A percentile compares a stretch with the other conserved stretches of the same genome.
phyloP scores from a whole-genome alignment of 2,113 vertebrate genomes.

The Herpailurus yagouaroundi region DNA sequence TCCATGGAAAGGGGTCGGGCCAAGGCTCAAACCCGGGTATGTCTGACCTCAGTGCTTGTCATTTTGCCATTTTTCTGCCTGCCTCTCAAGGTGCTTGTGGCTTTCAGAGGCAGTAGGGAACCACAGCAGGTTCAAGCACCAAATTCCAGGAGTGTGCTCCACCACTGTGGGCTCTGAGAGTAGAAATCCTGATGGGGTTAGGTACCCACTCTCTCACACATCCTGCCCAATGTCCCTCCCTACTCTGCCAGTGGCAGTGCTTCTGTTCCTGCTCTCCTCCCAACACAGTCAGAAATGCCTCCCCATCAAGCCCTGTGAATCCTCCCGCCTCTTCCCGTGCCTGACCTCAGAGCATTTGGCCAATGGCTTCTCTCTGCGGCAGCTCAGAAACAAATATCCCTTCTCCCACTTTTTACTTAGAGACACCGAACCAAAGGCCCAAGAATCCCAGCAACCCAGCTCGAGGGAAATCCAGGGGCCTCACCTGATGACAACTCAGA shows the following conservation, averaged over 20 bases:
- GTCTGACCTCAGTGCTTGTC: background rate
- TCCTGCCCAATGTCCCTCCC: background rate
- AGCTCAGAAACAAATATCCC: constrained; percentile 24
- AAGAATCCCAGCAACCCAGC: background rate
- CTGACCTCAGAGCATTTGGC: background rate
- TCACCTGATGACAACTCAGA: background rate
- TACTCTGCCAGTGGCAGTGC: background rate
- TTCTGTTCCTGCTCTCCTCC: background rate
- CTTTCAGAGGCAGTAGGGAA: background rate
- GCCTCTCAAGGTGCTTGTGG: background rate
- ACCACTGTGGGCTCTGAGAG: background rate
- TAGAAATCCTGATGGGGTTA: background rate
- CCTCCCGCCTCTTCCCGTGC: background rate
- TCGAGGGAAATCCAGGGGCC: background rate
- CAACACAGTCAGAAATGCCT: background rate
- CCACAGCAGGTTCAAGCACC: background rate
- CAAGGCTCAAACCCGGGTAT: background rate
- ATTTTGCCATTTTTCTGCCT: background rate
- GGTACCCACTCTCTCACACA: background rate
- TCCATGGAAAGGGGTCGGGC: background rate
- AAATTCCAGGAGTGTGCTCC: background rate
- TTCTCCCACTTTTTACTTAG: background rate
- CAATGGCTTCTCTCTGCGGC: background rate
- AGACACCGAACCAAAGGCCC: background rate
- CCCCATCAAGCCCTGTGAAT: background rate